Base-by-base conservation (phyloP, 2,888 invertebrate species). In the Alviniconcha strummeri region DNA sequence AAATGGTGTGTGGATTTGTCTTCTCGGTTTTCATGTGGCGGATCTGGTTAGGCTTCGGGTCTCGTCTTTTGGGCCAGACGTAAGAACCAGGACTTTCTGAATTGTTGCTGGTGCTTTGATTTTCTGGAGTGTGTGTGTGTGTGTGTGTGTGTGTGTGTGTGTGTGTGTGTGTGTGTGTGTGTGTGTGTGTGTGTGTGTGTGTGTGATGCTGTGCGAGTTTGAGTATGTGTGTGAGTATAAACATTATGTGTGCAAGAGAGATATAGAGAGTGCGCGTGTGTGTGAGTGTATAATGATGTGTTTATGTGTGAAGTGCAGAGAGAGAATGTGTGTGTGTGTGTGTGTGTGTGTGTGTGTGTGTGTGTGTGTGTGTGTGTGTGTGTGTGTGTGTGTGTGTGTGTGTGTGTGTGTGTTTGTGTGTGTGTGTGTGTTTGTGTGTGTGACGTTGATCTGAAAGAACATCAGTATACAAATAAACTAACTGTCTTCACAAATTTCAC, bases 281-380 rank as follows among this genome's bases (percentile, higher is more conserved):
- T 74, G 74, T 74, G 74, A 54, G 74, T 74, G 74, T 74, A 54
- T 74, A 36, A 36, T 36, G 36, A 36, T 36, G 36, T 36, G 36
- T 36, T 36, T 36, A 36, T 36, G 36, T 36, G 36, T 36, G 36
- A 36, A 36, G 36, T 36, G 36, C 36, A 36, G 36, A 36, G 36
- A 3, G 1, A 36, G 52, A 5, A 13, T 52, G 74, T 4, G 74
- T 52, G 74, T 52, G 74, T 52, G 74, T 52, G 74, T 52, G 74
- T 52, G 74, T 52, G 74, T 52, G 74, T 74, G 74, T 52, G 74
- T 74, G 74, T 52, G 52, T 74, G 74, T 52, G 74, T 74, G 74
- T 52, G 74, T 52, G 52, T 74, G 74, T 74, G 74, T 52, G 7
- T 75, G 55, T 54, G 17, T 75, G 75, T 55, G 56, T 55, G 56